These are phyloP conservation scores for Dynastes maya DNA, from an alignment of 2,888 invertebrate genomes.

Conservation along the genomic window DNA sequence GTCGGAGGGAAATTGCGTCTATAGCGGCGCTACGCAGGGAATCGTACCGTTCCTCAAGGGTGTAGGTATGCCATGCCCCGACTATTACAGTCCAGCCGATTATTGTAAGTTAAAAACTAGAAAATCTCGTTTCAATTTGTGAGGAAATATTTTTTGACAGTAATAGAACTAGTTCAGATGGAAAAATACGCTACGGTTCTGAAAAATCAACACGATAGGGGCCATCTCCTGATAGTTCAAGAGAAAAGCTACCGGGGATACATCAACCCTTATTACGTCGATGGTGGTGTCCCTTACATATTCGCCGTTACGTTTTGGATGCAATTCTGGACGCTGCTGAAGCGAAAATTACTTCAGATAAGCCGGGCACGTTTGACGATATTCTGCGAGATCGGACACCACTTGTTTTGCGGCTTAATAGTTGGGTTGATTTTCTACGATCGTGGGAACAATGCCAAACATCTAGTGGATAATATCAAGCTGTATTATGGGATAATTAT, in stretches of 20 bases:
- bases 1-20: slow-evolving; percentile 77
- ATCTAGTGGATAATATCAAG: slow-evolving; percentile 46
- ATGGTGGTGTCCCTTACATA: slow-evolving; percentile 49
- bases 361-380: slow-evolving; percentile 37
- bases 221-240: slow-evolving; percentile 31
- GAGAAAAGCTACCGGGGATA: slow-evolving; percentile 4
- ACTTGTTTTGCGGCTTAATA: slow-evolving; percentile 31
- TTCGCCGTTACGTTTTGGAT: slow-evolving; percentile 58
- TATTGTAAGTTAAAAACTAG: slow-evolving; percentile 69
- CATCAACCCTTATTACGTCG: slow-evolving; percentile 43
- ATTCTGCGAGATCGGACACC: slow-evolving; percentile 46
- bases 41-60: slow-evolving; percentile 80
- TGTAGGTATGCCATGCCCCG: slow-evolving; percentile 80
- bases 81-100: slow-evolving; percentile 87
- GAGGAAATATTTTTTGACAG: slow-evolving; percentile 58
- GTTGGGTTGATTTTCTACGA: slow-evolving; percentile 47
- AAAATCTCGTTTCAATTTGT: not conserved
- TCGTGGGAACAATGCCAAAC: slow-evolving; percentile 42
- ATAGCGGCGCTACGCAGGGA: slow-evolving; percentile 79
- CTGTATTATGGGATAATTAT: slow-evolving; percentile 42
- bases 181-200: slow-evolving; percentile 64
- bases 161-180: slow-evolving; percentile 68
- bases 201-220: slow-evolving; percentile 63
- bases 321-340: slow-evolving; percentile 41
- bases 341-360: slow-evolving; percentile 44